A percentile compares a stretch with the other conserved stretches of the same genome.
Conservation (phyloP, 1,140 invertebrate genomes). For the Spodoptera frugiperda region DNA sequence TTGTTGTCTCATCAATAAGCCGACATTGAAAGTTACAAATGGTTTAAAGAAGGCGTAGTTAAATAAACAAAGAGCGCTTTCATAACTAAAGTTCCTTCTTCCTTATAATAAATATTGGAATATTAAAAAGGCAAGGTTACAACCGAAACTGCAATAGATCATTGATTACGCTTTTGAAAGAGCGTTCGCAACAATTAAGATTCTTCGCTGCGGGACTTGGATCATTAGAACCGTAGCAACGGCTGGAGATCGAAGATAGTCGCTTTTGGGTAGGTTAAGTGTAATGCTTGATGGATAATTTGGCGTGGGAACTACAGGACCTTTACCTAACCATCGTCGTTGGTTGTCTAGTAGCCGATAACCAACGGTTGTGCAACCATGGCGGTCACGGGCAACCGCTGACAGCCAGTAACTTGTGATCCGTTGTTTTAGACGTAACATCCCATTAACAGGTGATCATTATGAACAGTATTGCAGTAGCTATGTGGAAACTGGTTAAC, state of each 20-base stretch:
- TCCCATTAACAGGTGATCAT: slow-evolving; percentile 18
- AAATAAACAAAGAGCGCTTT: slow-evolving; percentile 2
- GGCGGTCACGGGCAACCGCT: slow-evolving; percentile 29
- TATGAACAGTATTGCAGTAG: background rate
- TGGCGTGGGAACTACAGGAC: slow-evolving; percentile 34
- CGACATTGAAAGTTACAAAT: slow-evolving; percentile 21
- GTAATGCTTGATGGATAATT: slow-evolving; percentile 14
- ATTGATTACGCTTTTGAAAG: background rate
- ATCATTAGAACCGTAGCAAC: slow-evolving; percentile 11
- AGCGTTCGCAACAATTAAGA: background rate
- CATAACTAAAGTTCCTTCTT: background rate
- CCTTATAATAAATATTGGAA: background rate
- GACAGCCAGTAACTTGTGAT: background rate
- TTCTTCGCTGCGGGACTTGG: slow-evolving; percentile 1
- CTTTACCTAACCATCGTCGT: background rate
- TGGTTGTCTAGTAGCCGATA: slow-evolving; percentile 8
- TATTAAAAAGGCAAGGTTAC: slow-evolving; percentile 5
- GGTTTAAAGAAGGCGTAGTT: background rate
- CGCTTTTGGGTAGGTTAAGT: background rate
- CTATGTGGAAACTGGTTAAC: slow-evolving; percentile 3
- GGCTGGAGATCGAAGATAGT: background rate
- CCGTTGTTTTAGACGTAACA: slow-evolving; percentile 22
- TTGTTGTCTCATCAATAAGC: slow-evolving; percentile 10
- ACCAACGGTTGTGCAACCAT: slow-evolving; percentile 9
- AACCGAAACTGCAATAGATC: slow-evolving; percentile 16